A percentile compares a stretch with the other conserved stretches of the same genome.
These are phyloP conservation scores for Metallyticus violacea DNA, from an alignment of 2,888 invertebrate species.

Conservation along the genomic window DNA sequence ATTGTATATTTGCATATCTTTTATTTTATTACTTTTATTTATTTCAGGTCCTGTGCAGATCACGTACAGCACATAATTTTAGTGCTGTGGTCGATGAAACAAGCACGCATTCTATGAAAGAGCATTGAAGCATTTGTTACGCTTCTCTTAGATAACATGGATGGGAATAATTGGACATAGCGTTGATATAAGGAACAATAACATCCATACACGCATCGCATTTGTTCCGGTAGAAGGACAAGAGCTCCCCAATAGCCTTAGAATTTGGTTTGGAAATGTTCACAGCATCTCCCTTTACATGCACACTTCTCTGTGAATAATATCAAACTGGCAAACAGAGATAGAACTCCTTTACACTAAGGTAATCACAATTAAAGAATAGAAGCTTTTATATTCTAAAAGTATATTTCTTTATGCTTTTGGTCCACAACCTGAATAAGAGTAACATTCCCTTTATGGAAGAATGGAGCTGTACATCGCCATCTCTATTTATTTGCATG, in stretches of 20 bases:
- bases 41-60: background rate
- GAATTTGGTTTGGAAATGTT: conserved; percentile 11
- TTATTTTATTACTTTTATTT: too few species aligned
- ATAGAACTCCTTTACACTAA: too few species aligned
- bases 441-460: too few species aligned
- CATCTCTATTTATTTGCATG: too few species aligned
- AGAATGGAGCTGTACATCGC: too few species aligned
- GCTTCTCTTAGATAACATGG: background rate
- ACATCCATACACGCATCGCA: background rate
- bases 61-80: background rate
- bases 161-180: background rate
- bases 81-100: background rate
- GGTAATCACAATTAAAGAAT: too few species aligned
- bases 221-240: background rate
- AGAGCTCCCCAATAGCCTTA: background rate
- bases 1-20: too few species aligned
- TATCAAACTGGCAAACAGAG: too few species aligned
- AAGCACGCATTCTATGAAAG: background rate
- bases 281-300: background rate
- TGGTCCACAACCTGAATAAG: too few species aligned
- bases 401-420: too few species aligned
- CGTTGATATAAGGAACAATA: background rate
- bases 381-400: too few species aligned
- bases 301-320: too few species aligned
- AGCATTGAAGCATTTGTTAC: background rate